phyloP scores from a whole-genome alignment of 2,888 invertebrate species.

The Papilio demoleus region DNA sequence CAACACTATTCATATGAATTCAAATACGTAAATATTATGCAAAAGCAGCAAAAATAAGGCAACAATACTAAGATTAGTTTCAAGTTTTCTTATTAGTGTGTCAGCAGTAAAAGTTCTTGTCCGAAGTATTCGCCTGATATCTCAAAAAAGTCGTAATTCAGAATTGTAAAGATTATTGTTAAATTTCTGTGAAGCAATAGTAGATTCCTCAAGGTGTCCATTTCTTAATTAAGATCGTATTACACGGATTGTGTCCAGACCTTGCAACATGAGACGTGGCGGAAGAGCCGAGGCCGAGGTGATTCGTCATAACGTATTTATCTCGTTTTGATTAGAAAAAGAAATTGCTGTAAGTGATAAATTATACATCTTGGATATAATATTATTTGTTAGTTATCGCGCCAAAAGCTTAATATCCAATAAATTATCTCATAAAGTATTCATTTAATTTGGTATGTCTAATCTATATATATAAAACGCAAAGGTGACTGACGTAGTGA shows the following conservation, averaged over 20 bases:
- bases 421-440: neutral
- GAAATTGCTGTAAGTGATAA: neutral
- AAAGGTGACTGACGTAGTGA: no score
- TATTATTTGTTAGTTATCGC: no score
- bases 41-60: no score
- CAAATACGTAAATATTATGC: no score
- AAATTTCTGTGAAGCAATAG: neutral
- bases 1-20: no score
- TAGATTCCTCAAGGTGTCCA: neutral
- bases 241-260: neutral
- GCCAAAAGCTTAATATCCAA: no score
- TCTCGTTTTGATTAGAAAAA: neutral
- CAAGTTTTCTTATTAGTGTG: no score
- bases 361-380: neutral
- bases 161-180: neutral
- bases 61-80: no score
- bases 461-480: no score
- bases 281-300: neutral
- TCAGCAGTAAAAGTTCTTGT: no score
- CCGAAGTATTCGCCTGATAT: no score
- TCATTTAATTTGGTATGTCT: neutral
- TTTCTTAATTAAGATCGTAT: constrained; percentile 10
- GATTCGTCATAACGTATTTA: neutral
- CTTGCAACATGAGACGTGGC: neutral
- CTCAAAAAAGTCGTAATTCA: no score